A percentile compares a stretch with the other conserved stretches of the same genome.
These are phyloP conservation scores for Delphinus delphis DNA, from an alignment of 2,113 vertebrate species.

Conservation along the genomic window DNA sequence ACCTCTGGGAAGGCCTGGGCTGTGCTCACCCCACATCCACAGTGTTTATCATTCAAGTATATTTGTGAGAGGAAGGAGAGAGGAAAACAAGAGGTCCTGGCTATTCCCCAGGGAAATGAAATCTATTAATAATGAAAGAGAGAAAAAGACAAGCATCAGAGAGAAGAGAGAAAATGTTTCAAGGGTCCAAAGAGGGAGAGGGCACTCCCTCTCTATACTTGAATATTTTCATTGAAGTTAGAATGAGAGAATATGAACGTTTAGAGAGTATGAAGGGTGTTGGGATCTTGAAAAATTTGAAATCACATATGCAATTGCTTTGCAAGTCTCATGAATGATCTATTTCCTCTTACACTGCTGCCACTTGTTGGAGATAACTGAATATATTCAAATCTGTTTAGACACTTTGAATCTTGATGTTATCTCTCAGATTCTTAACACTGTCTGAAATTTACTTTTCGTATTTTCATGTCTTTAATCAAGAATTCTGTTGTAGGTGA, in stretches of 20 bases:
- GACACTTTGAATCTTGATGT: not conserved
- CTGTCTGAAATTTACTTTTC: not conserved
- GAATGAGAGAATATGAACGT: not conserved
- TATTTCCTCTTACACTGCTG: not conserved
- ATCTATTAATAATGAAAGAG: not conserved
- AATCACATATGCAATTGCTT: not conserved
- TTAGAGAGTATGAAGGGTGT: not conserved
- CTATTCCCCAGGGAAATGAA: not conserved
- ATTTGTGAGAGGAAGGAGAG: not conserved
- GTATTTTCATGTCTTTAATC: not conserved
- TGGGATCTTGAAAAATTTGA: not conserved
- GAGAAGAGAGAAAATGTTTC: not conserved
- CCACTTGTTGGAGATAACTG: too few species aligned
- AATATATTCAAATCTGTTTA: not conserved
- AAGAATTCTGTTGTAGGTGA: not conserved
- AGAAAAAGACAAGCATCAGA: not conserved
- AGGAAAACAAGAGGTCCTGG: not conserved
- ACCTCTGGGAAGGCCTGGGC: rapidly evolving
- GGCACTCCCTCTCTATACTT: rapidly evolving
- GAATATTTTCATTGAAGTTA: not conserved
- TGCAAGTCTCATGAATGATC: not conserved
- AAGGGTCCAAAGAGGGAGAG: not conserved
- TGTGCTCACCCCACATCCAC: not conserved
- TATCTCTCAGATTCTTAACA: not conserved
- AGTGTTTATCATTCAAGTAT: not conserved